These are phyloP conservation scores for Raja brachyura DNA, from an alignment of 2,113 vertebrate species.

Conservation along the genomic window DNA sequence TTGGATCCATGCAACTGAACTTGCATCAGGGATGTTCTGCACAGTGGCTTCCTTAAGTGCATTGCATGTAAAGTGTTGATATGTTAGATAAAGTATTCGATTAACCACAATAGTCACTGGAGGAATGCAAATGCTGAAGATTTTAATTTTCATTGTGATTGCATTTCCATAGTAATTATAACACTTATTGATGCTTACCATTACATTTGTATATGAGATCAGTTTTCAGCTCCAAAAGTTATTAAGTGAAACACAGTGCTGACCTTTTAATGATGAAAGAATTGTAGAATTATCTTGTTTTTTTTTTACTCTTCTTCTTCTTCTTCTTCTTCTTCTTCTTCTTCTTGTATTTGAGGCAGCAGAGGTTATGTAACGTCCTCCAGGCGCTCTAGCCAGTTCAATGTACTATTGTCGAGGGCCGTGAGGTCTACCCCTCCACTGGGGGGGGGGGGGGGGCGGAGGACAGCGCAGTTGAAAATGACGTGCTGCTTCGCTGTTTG, in stretches of 20 bases:
- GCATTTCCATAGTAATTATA: not conserved
- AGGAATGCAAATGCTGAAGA: not conserved
- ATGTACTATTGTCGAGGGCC: too few relatives aligned
- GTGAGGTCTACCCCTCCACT: too few relatives aligned
- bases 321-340: too few relatives aligned
- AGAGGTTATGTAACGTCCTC: too few relatives aligned
- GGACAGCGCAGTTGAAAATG: too few relatives aligned
- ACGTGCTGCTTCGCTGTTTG: too few relatives aligned
- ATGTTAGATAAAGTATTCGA: constrained; percentile 21
- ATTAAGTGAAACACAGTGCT: not conserved
- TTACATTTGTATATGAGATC: not conserved
- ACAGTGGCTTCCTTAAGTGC: not conserved
- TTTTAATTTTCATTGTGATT: not conserved
- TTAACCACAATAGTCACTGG: not conserved
- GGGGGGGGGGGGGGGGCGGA: too few relatives aligned
- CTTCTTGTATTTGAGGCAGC: too few relatives aligned
- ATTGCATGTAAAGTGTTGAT: not conserved
- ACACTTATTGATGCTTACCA: not conserved
- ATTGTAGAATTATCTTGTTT: not conserved
- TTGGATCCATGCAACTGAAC: not conserved
- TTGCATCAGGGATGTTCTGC: not conserved
- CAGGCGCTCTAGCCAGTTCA: too few relatives aligned
- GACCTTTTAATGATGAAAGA: not conserved
- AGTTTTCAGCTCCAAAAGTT: not conserved
- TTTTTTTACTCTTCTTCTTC: not conserved